Conservation (phyloP, 1,140 invertebrate species). For the Lordiphosa stackelbergi region DNA sequence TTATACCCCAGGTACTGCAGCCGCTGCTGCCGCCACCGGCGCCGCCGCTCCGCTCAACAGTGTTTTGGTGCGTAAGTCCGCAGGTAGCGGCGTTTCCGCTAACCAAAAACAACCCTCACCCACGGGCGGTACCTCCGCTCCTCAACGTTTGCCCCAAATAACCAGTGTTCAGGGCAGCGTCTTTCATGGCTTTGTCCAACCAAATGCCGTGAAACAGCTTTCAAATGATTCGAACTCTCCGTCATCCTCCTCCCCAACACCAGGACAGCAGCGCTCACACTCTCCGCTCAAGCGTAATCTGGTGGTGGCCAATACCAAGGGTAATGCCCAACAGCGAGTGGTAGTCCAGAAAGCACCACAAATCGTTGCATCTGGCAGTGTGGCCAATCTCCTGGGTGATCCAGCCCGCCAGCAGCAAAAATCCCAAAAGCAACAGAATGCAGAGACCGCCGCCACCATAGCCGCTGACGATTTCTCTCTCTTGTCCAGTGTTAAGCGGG, state of each 20-base stretch:
- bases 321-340: background rate
- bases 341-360: no score
- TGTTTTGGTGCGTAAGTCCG: constrained; percentile 22
- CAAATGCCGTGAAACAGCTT: constrained; percentile 7
- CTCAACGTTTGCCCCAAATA: constrained; percentile 44
- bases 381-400: constrained; percentile 12
- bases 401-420: background rate
- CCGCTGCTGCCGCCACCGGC: background rate
- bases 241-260: background rate
- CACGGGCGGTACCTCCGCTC: background rate
- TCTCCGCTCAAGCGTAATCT: constrained; percentile 29
- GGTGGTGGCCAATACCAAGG: constrained; percentile 48
- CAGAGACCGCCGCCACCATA: constrained; percentile 46
- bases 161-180: constrained; percentile 32
- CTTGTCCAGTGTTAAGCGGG: constrained; percentile 37
- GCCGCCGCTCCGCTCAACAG: constrained; percentile 10
- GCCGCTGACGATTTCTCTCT: constrained; percentile 52
- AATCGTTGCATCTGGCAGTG: background rate
- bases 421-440: background rate
- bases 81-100: background rate
- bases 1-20: constrained; percentile 15
- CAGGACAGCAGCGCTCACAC: constrained; percentile 2
- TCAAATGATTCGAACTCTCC: background rate
- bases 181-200: constrained; percentile 38
- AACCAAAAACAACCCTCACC: constrained; percentile 28